Percentiles rank a stretch among this genome's conserved stretches.
Conservation (phyloP, 2,888 invertebrate genomes). For the Helleia helle region DNA sequence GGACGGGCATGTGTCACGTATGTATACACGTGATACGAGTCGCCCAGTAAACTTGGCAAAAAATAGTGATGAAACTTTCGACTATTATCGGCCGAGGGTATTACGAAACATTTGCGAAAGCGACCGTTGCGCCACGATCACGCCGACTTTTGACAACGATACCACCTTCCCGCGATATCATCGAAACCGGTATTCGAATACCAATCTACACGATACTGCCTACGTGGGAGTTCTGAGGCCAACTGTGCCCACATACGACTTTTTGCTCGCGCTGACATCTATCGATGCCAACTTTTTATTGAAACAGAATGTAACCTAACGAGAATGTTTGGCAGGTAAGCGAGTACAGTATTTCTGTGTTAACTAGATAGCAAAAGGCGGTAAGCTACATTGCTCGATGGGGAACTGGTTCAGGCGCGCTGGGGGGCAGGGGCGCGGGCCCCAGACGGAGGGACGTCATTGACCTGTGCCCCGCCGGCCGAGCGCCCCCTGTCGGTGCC, state of each 20-base stretch:
- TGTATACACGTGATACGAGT: not conserved
- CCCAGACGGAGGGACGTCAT: slow-evolving; percentile 67
- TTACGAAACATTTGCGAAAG: slow-evolving; percentile 64
- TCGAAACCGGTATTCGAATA: slow-evolving; percentile 24
- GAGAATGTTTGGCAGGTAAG: slow-evolving; percentile 51
- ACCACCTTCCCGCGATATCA: slow-evolving; percentile 24
- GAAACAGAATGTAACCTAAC: slow-evolving; percentile 35
- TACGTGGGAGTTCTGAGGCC: slow-evolving; percentile 21
- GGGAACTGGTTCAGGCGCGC: slow-evolving; percentile 39
- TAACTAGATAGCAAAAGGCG: slow-evolving; percentile 58
- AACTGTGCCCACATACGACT: slow-evolving; percentile 7
- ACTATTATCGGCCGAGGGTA: slow-evolving; percentile 47
- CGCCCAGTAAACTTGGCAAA: slow-evolving; percentile 35
- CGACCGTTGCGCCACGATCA: slow-evolving; percentile 43
- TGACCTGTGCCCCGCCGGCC: slow-evolving; percentile 50
- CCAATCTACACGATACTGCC: slow-evolving; percentile 21
- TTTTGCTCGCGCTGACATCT: slow-evolving; percentile 3
- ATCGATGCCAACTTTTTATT: slow-evolving; percentile 22
- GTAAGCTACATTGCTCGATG: slow-evolving; percentile 44
- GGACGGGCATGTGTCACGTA: slow-evolving; percentile 2
- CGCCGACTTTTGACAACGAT: slow-evolving; percentile 30
- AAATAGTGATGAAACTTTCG: slow-evolving; percentile 52
- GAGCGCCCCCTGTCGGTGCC: slow-evolving; percentile 38
- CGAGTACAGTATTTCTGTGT: slow-evolving; percentile 35
- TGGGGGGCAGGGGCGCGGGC: slow-evolving; percentile 33